Base-by-base conservation (phyloP, 2,113 vertebrate genomes). In the Apus apus region DNA sequence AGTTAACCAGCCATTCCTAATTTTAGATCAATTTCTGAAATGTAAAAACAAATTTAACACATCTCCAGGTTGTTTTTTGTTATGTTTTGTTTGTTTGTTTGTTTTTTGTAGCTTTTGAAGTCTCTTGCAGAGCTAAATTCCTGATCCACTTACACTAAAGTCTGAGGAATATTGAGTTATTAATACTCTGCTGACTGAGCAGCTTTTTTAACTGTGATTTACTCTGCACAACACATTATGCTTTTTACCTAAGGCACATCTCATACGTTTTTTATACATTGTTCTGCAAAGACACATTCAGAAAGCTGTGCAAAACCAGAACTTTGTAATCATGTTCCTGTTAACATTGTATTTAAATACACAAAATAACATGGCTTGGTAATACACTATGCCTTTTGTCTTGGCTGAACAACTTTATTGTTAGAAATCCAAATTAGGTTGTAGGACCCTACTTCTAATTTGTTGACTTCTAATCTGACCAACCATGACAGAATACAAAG, bases 181-280 rank as follows among this genome's bases (percentile, higher is more conserved):
- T 74, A 16, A 6, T 46, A 25, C 29, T 62, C 36, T 34, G 2
- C 25, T 38, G 50, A 26, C 16, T 19, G 17, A 64, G 19, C 23
- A 57, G 19, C 34, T 58, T 62, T 62, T n/a, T 53, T 12, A 80
- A 34, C 36, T 71, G 32, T n/a, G 29, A 36, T 70, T 82, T 68
- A 15, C 34, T 70, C 25, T 51, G 25, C 30, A 45, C 17, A 13
- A 7, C 1, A 1, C 1, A 1, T 62, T 67, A 14, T 27, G 15
- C 10, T 45, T 11, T 68, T 60, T 64, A 38, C 17, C 27, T 32
- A 48, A 60, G 36, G 27, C 18, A 56, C 13, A 78, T n/a, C 9
- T 73, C n/a, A 11, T 12, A 12, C 11, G 62, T 36, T 5, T 76
- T 85, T 57, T 36, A 8, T 73, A 5, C 61, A 8, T 54, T 88